Evolutionary conservation across 2,888 invertebrate genomes (phyloP), one percentile per base, ranked within the genome.

Genomic region (Pristionchus entomophagus): DNA sequence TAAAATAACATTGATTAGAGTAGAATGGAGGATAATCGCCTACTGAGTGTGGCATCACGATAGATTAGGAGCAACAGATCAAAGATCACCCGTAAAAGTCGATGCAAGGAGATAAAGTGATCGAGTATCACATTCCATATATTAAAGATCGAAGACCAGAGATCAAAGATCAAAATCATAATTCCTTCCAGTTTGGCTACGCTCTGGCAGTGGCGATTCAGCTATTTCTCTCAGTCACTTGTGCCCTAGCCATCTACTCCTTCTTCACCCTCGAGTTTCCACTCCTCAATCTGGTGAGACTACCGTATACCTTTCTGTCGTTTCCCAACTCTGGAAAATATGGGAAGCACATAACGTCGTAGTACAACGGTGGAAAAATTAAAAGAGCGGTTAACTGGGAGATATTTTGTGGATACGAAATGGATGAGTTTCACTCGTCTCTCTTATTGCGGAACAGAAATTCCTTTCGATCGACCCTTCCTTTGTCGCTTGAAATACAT

Each of bases 261-360:
- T 59, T 89, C 69, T 93, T 93, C 87, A 91, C 90, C 3, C 84
- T 88, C 53, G 93, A 92, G n/a, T 92, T 93, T 80, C 93, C 93
- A 5, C 88, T 92, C 2, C 88, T 93, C 32, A 93, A 93, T 85
- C 86, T 93, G 65, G 93, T 83, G 19, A 29, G 80, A 14, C 2
- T 22, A 56, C 8, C 45, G 45, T 10, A 45, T 45, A 45, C 45
- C n/a, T n/a, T 45, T 45, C 45, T 45, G 14, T 14, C 6, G 45
- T 45, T 45, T 45, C 45, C 6, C 14, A 45, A 10, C 14, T 45
- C n/a, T n/a, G n/a, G n/a, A n/a, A n/a, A n/a, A n/a, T n/a, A n/a
- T n/a, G n/a, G n/a, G n/a, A n/a, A n/a, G n/a, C n/a, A n/a, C n/a
- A n/a, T n/a, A n/a, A n/a, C n/a, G n/a, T n/a, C n/a, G n/a, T n/a